Percentiles rank a stretch among this genome's conserved stretches.
Conservation (phyloP, 2,888 invertebrate species). For the Lathronympha strigana region DNA sequence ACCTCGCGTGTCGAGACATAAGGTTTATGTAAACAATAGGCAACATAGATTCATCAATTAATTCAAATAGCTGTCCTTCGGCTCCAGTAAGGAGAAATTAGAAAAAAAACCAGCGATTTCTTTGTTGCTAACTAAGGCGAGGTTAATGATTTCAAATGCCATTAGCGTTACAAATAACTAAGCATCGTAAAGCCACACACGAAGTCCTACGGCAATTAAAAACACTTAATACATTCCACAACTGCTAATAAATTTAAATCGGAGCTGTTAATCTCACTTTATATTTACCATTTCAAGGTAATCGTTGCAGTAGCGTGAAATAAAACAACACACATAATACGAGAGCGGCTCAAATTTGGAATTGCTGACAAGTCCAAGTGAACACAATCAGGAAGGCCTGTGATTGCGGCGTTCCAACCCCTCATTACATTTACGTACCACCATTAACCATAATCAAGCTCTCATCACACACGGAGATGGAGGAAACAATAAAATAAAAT, state of each 20-base stretch:
- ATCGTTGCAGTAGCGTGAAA: slow-evolving; percentile 45
- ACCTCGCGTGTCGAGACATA: slow-evolving; percentile 66
- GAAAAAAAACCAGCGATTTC: slow-evolving; percentile 11
- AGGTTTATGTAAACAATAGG: slow-evolving; percentile 62
- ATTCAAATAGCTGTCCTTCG: slow-evolving; percentile 34
- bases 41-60: slow-evolving; percentile 37
- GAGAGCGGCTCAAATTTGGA: slow-evolving; percentile 58
- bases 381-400: slow-evolving; percentile 68
- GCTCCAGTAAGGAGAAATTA: slow-evolving; percentile 9
- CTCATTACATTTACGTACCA: slow-evolving; percentile 78
- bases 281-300: slow-evolving; percentile 48
- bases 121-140: slow-evolving; percentile 25
- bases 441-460: slow-evolving; percentile 76
- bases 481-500: slow-evolving; percentile 79
- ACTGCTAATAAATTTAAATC: slow-evolving; percentile 47
- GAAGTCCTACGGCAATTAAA: slow-evolving; percentile 32
- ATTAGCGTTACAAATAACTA: slow-evolving; percentile 35
- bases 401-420: slow-evolving; percentile 69
- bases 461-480: slow-evolving; percentile 74
- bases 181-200: slow-evolving; percentile 44
- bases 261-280: slow-evolving; percentile 47
- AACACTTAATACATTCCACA: slow-evolving; percentile 34
- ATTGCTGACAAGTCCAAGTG: slow-evolving; percentile 62
- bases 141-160: slow-evolving; percentile 34
- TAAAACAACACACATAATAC: slow-evolving; percentile 38